A percentile compares a stretch with the other conserved stretches of the same genome.
Evolutionary conservation across 2,797 vertebrate genomes (phyloP).

Genomic region (Lophotriccus pileatus): DNA sequence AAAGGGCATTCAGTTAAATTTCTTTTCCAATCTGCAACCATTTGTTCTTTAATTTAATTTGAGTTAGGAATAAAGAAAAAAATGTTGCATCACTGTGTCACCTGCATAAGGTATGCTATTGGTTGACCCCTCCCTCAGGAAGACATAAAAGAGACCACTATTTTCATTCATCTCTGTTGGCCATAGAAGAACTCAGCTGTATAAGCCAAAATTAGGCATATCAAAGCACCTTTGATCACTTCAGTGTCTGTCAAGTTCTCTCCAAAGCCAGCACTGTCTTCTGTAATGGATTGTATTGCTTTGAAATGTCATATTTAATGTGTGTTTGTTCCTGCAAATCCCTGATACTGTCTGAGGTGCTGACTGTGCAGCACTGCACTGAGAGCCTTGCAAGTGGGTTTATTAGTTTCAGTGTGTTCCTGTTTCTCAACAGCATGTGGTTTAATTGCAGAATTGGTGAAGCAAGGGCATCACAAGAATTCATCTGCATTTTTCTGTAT

Average conservation of each 20-base stretch:
- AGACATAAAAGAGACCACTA: background rate
- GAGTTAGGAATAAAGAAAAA: background rate
- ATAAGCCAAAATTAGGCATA: slow-evolving; percentile 18
- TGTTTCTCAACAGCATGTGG: background rate
- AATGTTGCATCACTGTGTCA: background rate
- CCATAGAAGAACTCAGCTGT: background rate
- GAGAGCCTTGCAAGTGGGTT: background rate
- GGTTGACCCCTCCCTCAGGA: background rate
- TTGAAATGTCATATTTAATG: slow-evolving; percentile 24
- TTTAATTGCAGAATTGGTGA: slow-evolving; percentile 7
- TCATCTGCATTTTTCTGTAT: background rate
- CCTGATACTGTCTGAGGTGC: background rate
- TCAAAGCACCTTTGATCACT: slow-evolving; percentile 63
- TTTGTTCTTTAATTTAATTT: background rate
- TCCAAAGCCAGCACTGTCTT: slow-evolving; percentile 21
- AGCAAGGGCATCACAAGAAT: background rate
- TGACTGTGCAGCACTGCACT: background rate
- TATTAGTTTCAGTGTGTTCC: background rate
- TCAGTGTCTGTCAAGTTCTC: slow-evolving; percentile 26
- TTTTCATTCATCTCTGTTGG: background rate
- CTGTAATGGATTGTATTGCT: background rate
- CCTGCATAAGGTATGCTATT: background rate
- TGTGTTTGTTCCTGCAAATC: background rate
- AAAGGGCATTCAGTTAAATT: background rate
- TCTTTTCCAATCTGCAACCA: background rate